Evolutionary conservation across 1,140 invertebrate species (phyloP), one percentile per base, ranked within the genome.

Genomic region (Theocolax elegans): DNA sequence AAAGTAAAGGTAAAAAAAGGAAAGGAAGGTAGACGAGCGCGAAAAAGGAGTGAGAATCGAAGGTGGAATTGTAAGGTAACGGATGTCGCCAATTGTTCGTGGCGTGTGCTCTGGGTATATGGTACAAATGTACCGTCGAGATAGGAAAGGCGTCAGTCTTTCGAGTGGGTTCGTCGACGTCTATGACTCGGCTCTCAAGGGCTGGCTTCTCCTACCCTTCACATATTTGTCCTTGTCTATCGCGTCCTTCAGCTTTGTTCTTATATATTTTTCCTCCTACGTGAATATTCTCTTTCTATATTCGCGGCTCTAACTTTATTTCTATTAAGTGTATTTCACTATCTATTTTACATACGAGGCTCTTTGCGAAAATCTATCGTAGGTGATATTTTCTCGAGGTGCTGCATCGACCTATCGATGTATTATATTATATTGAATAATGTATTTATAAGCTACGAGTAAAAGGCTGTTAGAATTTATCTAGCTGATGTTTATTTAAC

Each of bases 11-110:
- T 25, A 46, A 9, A 17, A 9, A 27, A 58, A 13, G 54, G 2
- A 19, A 10, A 42, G 35, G 62, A 53, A 35, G 23, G n/a, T 46
- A 35, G 48, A 51, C 27, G 17, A 44, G 21, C 12, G 23, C 10
- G 9, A 25, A 38, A 10, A 58, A 38, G 31, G 3, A n/a, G 31
- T 7, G 51, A 8, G 27, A 48, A 51, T 40, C 51, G 60, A 71
- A 29, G 27, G 63, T 56, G 51, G 66, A 68, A 58, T 72, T 49
- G 54, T 62, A 54, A n/a, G 68, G 73, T 74, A 74, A 72, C 73
- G 72, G 73, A 74, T 74, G 73, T 71, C 71, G 69, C 67, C 73
- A 67, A 74, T 74, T 72, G 67, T 74, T 72, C 62, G 58, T 27
- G 58, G 59, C 29, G 48, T 60, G 29, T 60, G 67, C 69, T 40